Evolutionary conservation across 2,888 invertebrate species (phyloP), one percentile per base, ranked within the genome.

Genomic region (Sylvicola cinctus): DNA sequence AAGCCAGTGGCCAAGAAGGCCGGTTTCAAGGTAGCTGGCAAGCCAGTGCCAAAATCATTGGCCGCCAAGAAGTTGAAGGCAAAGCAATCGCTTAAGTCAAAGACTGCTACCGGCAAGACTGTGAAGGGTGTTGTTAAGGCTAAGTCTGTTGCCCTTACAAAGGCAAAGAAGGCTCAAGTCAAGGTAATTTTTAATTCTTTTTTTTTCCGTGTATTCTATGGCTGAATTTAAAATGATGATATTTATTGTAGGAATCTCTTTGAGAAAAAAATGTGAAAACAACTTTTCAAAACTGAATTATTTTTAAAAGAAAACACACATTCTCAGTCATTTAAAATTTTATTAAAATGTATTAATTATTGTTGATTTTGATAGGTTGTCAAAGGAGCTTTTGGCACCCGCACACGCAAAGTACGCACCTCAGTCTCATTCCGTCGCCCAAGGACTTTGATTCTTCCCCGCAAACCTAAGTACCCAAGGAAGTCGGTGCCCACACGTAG

Each of bases 391-490:
- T 77, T 84, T 66, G 87, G 85, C 48, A 85, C 84, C 37, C 68
- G 85, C 36, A 70, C 74, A 10, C 72, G 88, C 43, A 88, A 95
- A 63, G 76, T 96, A 47, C 78, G 96, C 54, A 93, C 87, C 29
- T 80, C 84, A 4, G 95, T 95, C 43, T 88, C 88, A 52, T 99
- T 99, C 74, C 80, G 78, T 50, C 70, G 90, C 42, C 98, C 96
- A 11, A 85, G 80, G 51, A 96, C 96, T 30, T 74, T 93, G 61
- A 75, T 76, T 50, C 74, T 90, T 39, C 80, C 84, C 10, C 74
- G 95, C 48, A 74, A 78, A 41, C 96, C 96, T 1, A 93, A 88
- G 61, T 98, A 91, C 58, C 85, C 91, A 3, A 76, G 90, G 55
- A 91, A 88, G 61, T 87, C 90, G 38, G 81, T 91, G 35, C 91